Conservation (phyloP, 2,113 vertebrate genomes). For the Ailuropoda melanoleuca region DNA sequence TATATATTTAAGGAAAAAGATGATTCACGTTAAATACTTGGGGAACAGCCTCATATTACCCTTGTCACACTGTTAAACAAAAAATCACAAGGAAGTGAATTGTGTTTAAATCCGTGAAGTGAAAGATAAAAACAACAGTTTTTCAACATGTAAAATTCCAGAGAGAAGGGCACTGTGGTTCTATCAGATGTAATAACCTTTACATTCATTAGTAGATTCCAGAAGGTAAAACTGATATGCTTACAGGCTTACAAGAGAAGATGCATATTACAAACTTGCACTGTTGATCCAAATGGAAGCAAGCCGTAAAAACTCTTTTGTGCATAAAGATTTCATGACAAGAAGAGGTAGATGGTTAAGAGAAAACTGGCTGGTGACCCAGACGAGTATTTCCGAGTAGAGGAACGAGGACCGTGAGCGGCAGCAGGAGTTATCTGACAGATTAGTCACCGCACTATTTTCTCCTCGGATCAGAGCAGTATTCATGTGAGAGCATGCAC, state of each 20-base stretch:
- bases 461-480: background rate
- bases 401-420: background rate
- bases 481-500: background rate
- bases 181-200: background rate
- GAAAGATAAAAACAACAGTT: background rate
- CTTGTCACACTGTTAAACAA: background rate
- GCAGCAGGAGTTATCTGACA: background rate
- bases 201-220: background rate
- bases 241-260: background rate
- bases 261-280: background rate
- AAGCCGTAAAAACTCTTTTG: background rate
- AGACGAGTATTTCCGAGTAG: background rate
- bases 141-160: background rate
- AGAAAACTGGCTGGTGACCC: background rate
- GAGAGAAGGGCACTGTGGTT: background rate
- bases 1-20: background rate
- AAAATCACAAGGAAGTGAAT: background rate
- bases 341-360: background rate
- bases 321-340: background rate
- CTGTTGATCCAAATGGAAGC: background rate
- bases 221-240: background rate
- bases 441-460: background rate
- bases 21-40: background rate
- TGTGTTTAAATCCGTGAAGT: background rate
- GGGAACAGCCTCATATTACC: background rate